Percentiles rank a stretch among this genome's conserved stretches.
phyloP scores from a whole-genome alignment of 2,888 invertebrate species.

The Drosophila melanosoma region DNA sequence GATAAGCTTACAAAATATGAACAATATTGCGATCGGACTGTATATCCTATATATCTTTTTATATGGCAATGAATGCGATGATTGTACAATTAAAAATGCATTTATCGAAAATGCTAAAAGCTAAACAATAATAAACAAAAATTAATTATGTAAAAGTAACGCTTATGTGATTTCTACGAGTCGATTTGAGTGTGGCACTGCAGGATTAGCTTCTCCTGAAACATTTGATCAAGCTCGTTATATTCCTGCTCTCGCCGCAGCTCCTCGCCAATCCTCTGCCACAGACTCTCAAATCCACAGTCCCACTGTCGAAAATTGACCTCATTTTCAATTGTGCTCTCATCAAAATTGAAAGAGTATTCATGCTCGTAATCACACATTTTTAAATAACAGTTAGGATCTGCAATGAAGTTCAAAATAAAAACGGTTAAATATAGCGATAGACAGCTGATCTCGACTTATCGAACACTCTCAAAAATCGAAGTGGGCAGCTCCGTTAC shows the following conservation, averaged over 20 bases:
- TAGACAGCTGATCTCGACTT: not conserved
- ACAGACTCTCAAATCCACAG: slow-evolving; percentile 59
- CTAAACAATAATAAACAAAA: slow-evolving; percentile 24
- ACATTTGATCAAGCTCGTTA: slow-evolving; percentile 40
- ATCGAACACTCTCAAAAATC: slow-evolving; percentile 14
- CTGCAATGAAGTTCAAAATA: slow-evolving; percentile 36
- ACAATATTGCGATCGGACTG: slow-evolving; percentile 11
- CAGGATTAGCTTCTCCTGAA: slow-evolving; percentile 36
- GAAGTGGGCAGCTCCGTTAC: slow-evolving; percentile 30
- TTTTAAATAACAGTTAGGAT: slow-evolving; percentile 9
- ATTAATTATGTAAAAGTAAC: not conserved
- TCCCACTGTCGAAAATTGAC: slow-evolving; percentile 36
- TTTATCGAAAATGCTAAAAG: slow-evolving; percentile 51
- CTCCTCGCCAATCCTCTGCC: slow-evolving; percentile 62
- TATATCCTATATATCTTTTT: slow-evolving; percentile 13
- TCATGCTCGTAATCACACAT: slow-evolving; percentile 69
- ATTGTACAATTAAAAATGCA: slow-evolving; percentile 38
- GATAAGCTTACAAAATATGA: slow-evolving; percentile 13
- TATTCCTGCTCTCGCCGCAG: slow-evolving; percentile 53
- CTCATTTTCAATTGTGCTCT: slow-evolving; percentile 52
- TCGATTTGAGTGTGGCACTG: slow-evolving; percentile 12
- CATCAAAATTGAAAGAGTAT: slow-evolving; percentile 61
- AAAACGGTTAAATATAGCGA: slow-evolving; percentile 16
- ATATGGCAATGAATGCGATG: slow-evolving; percentile 15
- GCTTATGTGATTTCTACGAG: slow-evolving; percentile 6